Base-by-base conservation (phyloP, 2,888 invertebrate genomes). In the Thymelicus lineola region DNA sequence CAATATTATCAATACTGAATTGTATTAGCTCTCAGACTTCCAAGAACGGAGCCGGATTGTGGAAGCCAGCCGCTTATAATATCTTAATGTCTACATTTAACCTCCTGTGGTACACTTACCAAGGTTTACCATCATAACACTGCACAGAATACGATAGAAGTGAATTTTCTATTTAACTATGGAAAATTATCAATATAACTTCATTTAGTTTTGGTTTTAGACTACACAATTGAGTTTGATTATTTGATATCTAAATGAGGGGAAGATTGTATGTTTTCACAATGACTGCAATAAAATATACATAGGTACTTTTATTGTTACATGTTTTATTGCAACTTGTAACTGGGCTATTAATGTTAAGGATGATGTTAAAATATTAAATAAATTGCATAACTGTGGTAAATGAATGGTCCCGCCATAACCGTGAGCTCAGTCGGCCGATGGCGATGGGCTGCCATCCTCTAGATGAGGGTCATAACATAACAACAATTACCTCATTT, bases 1-100 rank as follows among this genome's bases (percentile, higher is more conserved):
- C 50, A 50, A 17, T 50, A 7, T 17, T 0, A 9, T 50, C 50
- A 2, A 50, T 50, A 15, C 9, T 17, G 15, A 50, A 50, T 50
- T 17, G 38, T 38, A 38, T 38, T 15, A 48, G 48, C 48, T 15
- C 14, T 14, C 6, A 46, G 46, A 14, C 12, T 46, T 46, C 46
- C 50, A 17, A 50, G 50, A 50, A 50, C 50, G 7, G 50, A 50
- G 17, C 9, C 50, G 50, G 50, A 17, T 50, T n/a, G 17, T 17
- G 9, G 50, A 46, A 46, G 14, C 17, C 17, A 50, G 14, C 50
- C 14, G 50, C 9, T 53, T 14, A 28, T 58, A 59, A 59, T 59
- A 59, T 59, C 17, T 42, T 38, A 60, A 60, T 60, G 60, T 45
- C 59, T 59, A 45, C 50, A 50, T 50, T 50, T 17, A 50, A 15